phyloP scores from a whole-genome alignment of 2,797 vertebrate species.

The Squalus acanthias region DNA sequence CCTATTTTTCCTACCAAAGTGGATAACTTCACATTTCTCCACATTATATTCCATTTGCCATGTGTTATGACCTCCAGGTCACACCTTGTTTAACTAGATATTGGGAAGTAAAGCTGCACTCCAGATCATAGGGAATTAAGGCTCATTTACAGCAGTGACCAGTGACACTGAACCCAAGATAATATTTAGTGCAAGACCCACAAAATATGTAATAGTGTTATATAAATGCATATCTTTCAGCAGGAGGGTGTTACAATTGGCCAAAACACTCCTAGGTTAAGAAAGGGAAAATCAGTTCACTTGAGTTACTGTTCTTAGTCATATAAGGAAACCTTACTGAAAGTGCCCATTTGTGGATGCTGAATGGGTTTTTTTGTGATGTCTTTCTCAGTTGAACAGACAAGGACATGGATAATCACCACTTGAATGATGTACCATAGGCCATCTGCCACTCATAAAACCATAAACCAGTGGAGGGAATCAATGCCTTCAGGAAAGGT shows the following conservation, averaged over 20 bases:
- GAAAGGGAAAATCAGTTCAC: not conserved
- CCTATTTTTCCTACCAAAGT: too few relatives aligned
- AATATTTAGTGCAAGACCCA: not conserved
- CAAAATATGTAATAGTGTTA: not conserved
- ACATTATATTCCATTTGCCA: too few relatives aligned
- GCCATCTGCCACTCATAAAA: not conserved
- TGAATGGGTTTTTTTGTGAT: not conserved
- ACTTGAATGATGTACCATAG: not conserved
- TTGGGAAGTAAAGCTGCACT: not conserved
- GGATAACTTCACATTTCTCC: too few relatives aligned
- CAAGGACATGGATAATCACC: too few relatives aligned
- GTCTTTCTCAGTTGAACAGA: not conserved
- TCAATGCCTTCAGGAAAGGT: not conserved
- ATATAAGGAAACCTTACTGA: not conserved
- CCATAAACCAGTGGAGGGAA: not conserved
- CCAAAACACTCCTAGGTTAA: not conserved
- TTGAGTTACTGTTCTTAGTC: not conserved
- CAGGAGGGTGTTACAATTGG: not conserved
- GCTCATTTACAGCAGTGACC: not conserved
- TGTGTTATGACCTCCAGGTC: too few relatives aligned
- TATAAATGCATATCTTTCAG: too few relatives aligned
- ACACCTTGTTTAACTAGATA: not conserved
- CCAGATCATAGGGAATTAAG: not conserved
- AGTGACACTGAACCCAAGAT: not conserved
- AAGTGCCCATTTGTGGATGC: not conserved